Conservation (phyloP, 2,888 invertebrate genomes). For the Drosophila silvestris region DNA sequence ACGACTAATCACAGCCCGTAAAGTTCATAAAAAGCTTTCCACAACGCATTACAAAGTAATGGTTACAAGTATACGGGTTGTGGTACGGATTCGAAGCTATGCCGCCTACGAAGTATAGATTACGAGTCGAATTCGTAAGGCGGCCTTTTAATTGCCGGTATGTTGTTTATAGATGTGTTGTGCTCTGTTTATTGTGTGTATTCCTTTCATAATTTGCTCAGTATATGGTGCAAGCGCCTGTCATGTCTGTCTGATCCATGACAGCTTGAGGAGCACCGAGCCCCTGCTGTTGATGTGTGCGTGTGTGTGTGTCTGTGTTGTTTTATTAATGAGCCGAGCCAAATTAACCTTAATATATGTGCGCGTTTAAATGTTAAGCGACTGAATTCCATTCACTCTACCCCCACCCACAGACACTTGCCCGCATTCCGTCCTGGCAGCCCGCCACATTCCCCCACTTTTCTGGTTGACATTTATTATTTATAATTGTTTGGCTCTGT, state of each 20-base stretch:
- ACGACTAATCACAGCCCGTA: too few relatives aligned
- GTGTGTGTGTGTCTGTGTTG: conserved; percentile 26
- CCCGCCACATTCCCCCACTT: conserved; percentile 4
- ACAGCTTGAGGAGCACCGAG: conserved; percentile 41
- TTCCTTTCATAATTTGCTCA: conserved; percentile 73
- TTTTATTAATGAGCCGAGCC: conserved; percentile 77
- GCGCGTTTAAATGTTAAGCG: conserved; percentile 42
- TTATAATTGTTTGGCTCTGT: conserved; percentile 76
- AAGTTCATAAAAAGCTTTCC: neutral
- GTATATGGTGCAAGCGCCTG: conserved; percentile 66
- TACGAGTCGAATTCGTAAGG: neutral
- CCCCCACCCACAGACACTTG: conserved; percentile 6
- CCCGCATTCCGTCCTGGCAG: conserved; percentile 3
- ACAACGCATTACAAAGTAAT: neutral
- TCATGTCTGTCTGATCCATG: conserved; percentile 23
- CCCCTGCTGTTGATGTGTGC: conserved; percentile 9
- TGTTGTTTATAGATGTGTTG: conserved; percentile 71
- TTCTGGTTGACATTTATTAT: conserved; percentile 69
- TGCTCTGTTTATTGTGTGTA: conserved; percentile 63
- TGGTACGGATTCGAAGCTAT: neutral
- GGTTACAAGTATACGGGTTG: neutral
- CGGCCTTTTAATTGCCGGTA: neutral
- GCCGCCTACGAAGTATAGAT: neutral
- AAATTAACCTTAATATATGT: conserved; percentile 76
- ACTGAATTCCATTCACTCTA: conserved; percentile 20